These are phyloP conservation scores for Myotis findleyi DNA, from an alignment of 2,797 vertebrate species.

Conservation along the genomic window DNA sequence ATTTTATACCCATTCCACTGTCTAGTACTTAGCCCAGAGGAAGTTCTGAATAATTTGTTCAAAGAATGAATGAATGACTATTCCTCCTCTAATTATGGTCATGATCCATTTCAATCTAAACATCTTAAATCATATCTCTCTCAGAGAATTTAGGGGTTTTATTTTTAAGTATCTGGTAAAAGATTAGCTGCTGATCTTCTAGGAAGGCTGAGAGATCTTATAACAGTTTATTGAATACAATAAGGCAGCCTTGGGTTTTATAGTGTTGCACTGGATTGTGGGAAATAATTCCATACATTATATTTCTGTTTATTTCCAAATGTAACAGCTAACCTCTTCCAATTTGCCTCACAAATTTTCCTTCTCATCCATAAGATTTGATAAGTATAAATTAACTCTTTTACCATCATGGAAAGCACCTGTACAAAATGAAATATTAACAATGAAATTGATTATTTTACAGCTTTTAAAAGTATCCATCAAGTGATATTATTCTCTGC, in stretches of 20 bases:
- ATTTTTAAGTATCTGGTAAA: not conserved
- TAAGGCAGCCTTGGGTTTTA: not conserved
- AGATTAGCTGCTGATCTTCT: constrained; percentile 9
- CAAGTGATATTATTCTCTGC: not conserved
- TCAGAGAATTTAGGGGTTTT: not conserved
- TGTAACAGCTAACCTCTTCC: not conserved
- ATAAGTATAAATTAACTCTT: not conserved
- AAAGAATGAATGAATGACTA: not conserved
- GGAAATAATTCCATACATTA: not conserved
- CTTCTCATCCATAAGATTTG: constrained; percentile 2
- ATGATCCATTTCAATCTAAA: not conserved
- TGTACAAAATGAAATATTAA: constrained; percentile 25
- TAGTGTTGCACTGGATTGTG: not conserved
- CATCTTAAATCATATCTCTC: not conserved
- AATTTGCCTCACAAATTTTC: not conserved
- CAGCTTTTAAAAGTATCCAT: constrained; percentile 18
- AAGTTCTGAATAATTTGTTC: not conserved
- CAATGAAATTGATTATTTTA: constrained; percentile 11
- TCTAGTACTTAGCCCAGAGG: not conserved
- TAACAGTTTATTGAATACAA: not conserved
- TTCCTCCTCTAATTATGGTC: not conserved
- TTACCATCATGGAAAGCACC: not conserved
- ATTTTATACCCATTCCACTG: not conserved
- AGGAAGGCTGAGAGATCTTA: not conserved
- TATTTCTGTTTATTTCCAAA: constrained; percentile 14